Base-by-base conservation (phyloP, 2,888 invertebrate genomes). In the Dyspetes luteomarginatus region DNA sequence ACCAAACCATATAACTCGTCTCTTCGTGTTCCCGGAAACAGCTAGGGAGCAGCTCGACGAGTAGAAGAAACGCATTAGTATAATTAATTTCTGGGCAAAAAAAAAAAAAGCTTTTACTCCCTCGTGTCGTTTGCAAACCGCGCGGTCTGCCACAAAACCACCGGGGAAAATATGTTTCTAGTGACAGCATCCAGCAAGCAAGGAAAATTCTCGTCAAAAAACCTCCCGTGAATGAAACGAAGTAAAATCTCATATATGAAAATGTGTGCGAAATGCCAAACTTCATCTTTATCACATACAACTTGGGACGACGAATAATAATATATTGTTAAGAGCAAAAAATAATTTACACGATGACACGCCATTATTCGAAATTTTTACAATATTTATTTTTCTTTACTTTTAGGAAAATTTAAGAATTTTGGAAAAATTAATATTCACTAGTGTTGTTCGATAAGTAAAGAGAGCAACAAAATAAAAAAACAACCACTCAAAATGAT, bases 71-170 rank as follows among this genome's bases (percentile, higher is more conserved):
- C 60, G 72, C 83, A 83, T 83, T 83, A 83, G 83, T 76, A 73
- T 83, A 81, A 83, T 83, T 83, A 81, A 81, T 81, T 69, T 73
- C 7, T 64, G 62, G 74, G 62, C 60, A 30, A 60, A 60, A 76
- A 55, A 24, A 12, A 28, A 72, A 55, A 74, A 62, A 76, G 30
- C 12, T 78, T 15, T 28, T 28, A 48, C 17, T 48, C 36, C 22
- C 43, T 64, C 24, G 26, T 19, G 24, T 41, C 15, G 67, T 30
- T 41, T 67, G 56, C n/a, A 60, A 41, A 52, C 26, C 17, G n/a
- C 41, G 28, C 30, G n/a, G 24, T 58, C 15, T 3, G 24, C 24
- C 55, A 28, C 22, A 50, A 80, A 65, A 67, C 36, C 62, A 75
- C 68, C n/a, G 28, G 58, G 41, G 60, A 67, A 68, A 68, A 68